Percentiles rank a stretch among this genome's conserved stretches.
Evolutionary conservation across 1,140 invertebrate genomes (phyloP).

Genomic region (Himalopsyche phryganea): DNA sequence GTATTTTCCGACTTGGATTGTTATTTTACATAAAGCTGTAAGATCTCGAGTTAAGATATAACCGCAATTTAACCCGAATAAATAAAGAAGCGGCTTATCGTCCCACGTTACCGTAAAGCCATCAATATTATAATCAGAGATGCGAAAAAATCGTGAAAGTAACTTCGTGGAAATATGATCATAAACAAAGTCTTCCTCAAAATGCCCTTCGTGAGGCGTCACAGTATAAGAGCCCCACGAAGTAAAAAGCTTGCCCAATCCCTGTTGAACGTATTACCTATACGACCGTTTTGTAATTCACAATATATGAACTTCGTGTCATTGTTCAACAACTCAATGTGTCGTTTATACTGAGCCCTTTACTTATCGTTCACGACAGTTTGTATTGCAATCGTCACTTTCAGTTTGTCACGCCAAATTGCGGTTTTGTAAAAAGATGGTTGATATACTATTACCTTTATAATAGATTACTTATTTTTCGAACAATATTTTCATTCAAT

Average conservation of each 20-base stretch:
- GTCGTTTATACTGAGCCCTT: too few species aligned
- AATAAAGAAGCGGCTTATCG: slow-evolving; percentile 28
- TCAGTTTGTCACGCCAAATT: too few species aligned
- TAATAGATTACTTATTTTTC: too few species aligned
- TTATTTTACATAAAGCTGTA: slow-evolving; percentile 1
- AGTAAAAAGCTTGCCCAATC: neutral
- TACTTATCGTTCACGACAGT: too few species aligned
- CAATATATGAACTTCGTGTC: too few species aligned
- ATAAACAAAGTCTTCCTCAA: slow-evolving; percentile 9
- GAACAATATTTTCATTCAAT: too few species aligned
- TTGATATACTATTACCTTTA: too few species aligned
- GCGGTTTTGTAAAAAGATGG: too few species aligned
- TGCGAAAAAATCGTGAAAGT: slow-evolving; percentile 20
- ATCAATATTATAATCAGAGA: slow-evolving; percentile 22
- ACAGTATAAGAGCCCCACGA: neutral
- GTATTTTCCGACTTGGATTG: too few species aligned
- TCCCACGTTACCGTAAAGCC: slow-evolving; percentile 16
- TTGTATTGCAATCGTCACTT: too few species aligned
- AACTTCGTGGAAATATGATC: slow-evolving; percentile 22
- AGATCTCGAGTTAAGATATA: slow-evolving; percentile 15
- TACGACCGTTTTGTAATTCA: neutral
- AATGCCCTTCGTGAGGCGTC: neutral
- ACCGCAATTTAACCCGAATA: slow-evolving; percentile 18
- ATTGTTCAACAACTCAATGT: too few species aligned
- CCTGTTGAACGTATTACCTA: neutral